Evolutionary conservation across 1,140 invertebrate species (phyloP), one percentile per base, ranked within the genome.

Genomic region (Antheraea pernyi): DNA sequence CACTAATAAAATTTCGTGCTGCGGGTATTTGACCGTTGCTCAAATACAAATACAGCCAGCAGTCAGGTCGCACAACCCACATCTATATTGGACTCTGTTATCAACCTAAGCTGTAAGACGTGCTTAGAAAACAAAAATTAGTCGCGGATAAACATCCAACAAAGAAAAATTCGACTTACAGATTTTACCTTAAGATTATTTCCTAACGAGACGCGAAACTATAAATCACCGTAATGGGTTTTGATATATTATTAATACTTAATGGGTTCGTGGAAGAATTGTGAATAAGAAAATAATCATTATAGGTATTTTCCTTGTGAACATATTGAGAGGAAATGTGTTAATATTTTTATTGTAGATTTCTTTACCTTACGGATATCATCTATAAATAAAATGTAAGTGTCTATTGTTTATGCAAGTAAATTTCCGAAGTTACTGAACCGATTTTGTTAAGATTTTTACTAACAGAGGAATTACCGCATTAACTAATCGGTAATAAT

Each of bases 31-130:
- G 22, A 30, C 1, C 4, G 22, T 30, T 30, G 4, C 3, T 42
- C 11, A 11, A 11, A 42, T 42, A 42, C 22, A n/a, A 39, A 39
- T 39, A 66, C 64, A 30, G 36, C 19, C 30, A 46, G 58, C 67
- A 69, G 61, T 72, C 67, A 66, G 16, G 59, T 67, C 42, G 46
- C 10, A 67, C 66, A 67, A 69, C 58, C 65, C 30, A 46, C 63
- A 22, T 16, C 67, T 73, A 69, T 75, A 78, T 79, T 76, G 77
- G 73, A 71, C 73, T 71, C 75, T 73, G 72, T 77, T 79, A 79
- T 77, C 75, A 73, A 58, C 59, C 71, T 62, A 70, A 76, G 71
- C 66, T 64, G 59, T 46, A 69, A 69, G 48, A 79, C 75, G 75
- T 79, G 77, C 71, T 75, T 70, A 72, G 77, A 71, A 75, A 77